Evolutionary conservation across 2,888 invertebrate species (phyloP).

Genomic region (Drosophila diplacantha): DNA sequence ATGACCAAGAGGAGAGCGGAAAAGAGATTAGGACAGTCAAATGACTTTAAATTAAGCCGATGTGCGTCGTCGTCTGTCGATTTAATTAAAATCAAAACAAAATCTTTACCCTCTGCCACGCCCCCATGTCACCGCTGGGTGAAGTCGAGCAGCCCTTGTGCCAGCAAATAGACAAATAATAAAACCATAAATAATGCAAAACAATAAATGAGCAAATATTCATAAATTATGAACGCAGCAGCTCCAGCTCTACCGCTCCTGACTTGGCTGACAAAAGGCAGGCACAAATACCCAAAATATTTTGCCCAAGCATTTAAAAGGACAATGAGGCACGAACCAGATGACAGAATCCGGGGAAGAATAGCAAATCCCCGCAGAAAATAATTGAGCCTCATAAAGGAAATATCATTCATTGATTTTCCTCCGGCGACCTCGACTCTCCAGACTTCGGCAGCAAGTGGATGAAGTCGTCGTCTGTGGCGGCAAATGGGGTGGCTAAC

Average conservation of each 20-base stretch:
- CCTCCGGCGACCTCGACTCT: constrained; percentile 32
- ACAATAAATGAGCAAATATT: constrained; percentile 74
- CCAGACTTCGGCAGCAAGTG: constrained; percentile 50
- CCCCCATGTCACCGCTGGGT: constrained; percentile 2
- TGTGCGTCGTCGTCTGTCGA: constrained; percentile 62
- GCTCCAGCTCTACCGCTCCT: background rate
- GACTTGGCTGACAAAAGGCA: constrained; percentile 50
- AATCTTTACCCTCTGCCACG: constrained; percentile 55
- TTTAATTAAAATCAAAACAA: constrained; percentile 74
- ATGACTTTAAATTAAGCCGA: constrained; percentile 68
- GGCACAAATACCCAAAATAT: constrained; percentile 71
- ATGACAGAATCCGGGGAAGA: constrained; percentile 52
- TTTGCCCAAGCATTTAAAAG: constrained; percentile 72
- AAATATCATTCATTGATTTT: constrained; percentile 74
- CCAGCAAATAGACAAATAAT: constrained; percentile 57
- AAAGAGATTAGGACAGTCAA: constrained; percentile 54
- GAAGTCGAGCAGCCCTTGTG: background rate
- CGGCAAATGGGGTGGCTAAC: constrained; percentile 17
- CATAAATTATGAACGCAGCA: constrained; percentile 70
- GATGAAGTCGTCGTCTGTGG: constrained; percentile 46
- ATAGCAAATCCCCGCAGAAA: constrained; percentile 74
- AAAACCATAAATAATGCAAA: constrained; percentile 70
- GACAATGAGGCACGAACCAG: constrained; percentile 68
- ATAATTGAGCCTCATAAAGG: constrained; percentile 73
- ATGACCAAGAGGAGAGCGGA: background rate